Evolutionary conservation across 2,888 invertebrate genomes (phyloP), one percentile per base, ranked within the genome.

Genomic region (Halictus quadricinctus): DNA sequence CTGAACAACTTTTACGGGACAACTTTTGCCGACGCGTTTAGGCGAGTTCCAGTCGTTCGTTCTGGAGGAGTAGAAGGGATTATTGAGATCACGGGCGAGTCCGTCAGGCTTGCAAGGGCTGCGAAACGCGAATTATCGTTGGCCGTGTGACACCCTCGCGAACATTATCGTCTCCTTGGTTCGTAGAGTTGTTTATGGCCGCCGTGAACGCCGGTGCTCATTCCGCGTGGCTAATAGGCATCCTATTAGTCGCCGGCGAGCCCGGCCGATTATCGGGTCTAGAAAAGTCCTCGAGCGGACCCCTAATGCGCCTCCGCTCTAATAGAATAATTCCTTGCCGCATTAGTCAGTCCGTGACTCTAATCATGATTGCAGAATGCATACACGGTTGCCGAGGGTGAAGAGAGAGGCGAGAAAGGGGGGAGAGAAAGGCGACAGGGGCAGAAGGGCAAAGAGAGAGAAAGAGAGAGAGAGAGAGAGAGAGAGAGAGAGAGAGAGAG

Each of bases 291-390:
- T 83, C 81, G 41, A 77, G 73, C 83, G 83, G 72, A 72, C 77
- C 88, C 83, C 87, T 88, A 89, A 89, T 89, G 85, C 81, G 84
- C 79, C 85, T 88, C 66, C 89, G 83, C 87, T 88, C 88, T 89
- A 88, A 89, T 89, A 89, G 89, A 89, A 89, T 89, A 89, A 89
- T 89, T 89, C 89, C 85, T 78, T 78, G 85, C 74, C 80, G 88
- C 89, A 89, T 88, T 89, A 89, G 89, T 89, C 89, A 89, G 89
- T 72, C 87, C 84, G 79, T 78, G 87, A 69, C 85, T 88, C 83
- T 88, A 89, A 89, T 89, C 89, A 85, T 81, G 89, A 89, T 89
- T 88, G 88, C 89, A 84, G 89, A 88, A 87, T 84, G 84, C 86
- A 87, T 85, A 81, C 41, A 69, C 84, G 72, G 84, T 76, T 72